phyloP scores from a whole-genome alignment of 2,888 invertebrate species.

The Aleiodes leptofemur region DNA sequence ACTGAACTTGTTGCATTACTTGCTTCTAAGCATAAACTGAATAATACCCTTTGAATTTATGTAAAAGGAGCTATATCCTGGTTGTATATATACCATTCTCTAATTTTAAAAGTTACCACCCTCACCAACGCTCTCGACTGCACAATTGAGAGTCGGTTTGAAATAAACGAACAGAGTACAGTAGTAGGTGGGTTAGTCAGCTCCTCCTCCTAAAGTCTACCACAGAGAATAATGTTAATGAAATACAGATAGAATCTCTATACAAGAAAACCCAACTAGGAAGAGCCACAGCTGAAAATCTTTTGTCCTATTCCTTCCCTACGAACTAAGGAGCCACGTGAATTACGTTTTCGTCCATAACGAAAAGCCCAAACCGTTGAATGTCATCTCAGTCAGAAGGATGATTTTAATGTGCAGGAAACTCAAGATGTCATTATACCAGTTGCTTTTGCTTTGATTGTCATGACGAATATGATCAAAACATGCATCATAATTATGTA shows the following conservation, averaged over 20 bases:
- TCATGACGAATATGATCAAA: too few species aligned
- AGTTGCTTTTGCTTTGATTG: neutral
- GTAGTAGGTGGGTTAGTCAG: slow-evolving; percentile 36
- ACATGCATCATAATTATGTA: too few species aligned
- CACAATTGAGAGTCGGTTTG: slow-evolving; percentile 61
- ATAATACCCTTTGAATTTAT: slow-evolving; percentile 12
- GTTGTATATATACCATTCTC: neutral
- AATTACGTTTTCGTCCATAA: slow-evolving; percentile 31
- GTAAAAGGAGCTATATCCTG: neutral
- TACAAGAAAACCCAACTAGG: slow-evolving; percentile 59
- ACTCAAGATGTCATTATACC: neutral
- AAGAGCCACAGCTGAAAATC: slow-evolving; percentile 57
- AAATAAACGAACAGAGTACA: slow-evolving; percentile 46
- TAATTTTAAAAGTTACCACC: slow-evolving; percentile 37
- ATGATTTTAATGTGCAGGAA: slow-evolving; percentile 14
- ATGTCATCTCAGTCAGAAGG: neutral
- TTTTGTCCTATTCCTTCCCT: slow-evolving; percentile 61
- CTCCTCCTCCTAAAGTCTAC: slow-evolving; percentile 60
- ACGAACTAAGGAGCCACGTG: slow-evolving; percentile 39
- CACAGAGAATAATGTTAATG: slow-evolving; percentile 75
- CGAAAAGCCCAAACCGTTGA: neutral
- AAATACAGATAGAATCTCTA: slow-evolving; percentile 75
- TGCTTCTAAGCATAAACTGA: neutral
- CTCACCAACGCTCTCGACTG: slow-evolving; percentile 56
- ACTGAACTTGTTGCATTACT: neutral